Percentiles rank a stretch among this genome's conserved stretches.
Conservation (phyloP, 2,888 invertebrate species). For the Lymantria dispar region DNA sequence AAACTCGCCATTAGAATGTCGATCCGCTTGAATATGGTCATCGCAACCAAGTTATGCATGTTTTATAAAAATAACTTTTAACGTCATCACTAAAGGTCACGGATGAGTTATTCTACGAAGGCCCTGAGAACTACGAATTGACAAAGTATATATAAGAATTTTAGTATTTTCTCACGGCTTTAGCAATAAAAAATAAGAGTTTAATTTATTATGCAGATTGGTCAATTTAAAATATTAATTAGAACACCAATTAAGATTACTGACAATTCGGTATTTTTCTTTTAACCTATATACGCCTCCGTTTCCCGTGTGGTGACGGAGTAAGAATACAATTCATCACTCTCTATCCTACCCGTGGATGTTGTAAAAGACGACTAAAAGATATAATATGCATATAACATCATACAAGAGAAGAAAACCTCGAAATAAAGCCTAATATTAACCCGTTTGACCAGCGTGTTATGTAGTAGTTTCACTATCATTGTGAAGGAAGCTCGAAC, state of each 20-base stretch:
- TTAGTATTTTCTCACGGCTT: slow-evolving; percentile 3
- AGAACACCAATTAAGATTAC: background rate
- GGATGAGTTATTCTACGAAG: slow-evolving; percentile 26
- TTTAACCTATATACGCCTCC: no score
- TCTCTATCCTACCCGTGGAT: no score
- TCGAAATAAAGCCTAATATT: no score
- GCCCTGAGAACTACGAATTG: slow-evolving; percentile 23
- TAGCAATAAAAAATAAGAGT: slow-evolving; percentile 2
- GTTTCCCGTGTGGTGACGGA: no score
- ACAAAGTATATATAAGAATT: slow-evolving; percentile 3
- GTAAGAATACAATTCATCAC: no score
- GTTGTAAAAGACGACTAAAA: no score
- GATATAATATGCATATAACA: no score
- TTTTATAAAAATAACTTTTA: slow-evolving; percentile 22
- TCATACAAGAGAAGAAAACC: no score
- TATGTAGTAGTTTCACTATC: no score
- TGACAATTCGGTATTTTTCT: background rate
- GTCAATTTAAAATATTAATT: background rate
- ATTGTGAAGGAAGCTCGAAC: no score
- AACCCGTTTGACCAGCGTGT: no score
- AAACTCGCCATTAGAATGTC: slow-evolving; percentile 8
- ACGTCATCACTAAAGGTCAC: slow-evolving; percentile 28
- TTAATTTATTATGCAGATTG: slow-evolving; percentile 3
- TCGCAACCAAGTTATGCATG: slow-evolving; percentile 9
- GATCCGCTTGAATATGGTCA: slow-evolving; percentile 18